A percentile compares a stretch with the other conserved stretches of the same genome.
phyloP scores from a whole-genome alignment of 1,140 invertebrate species.

The Argopecten irradians region DNA sequence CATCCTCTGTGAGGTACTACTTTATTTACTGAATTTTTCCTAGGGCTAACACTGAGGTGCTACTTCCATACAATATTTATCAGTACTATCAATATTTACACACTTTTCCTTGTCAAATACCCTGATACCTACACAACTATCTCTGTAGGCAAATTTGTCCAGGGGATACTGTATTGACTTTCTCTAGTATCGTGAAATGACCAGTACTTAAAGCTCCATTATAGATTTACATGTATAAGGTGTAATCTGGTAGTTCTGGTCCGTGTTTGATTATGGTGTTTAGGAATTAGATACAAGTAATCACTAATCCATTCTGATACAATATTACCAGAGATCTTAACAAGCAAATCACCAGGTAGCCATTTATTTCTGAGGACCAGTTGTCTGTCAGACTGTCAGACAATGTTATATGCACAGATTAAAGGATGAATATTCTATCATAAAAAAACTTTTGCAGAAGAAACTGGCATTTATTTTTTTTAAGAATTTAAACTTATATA shows the following conservation, averaged over 20 bases:
- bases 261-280: background rate
- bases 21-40: background rate
- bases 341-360: background rate
- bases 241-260: background rate
- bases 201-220: background rate
- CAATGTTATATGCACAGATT: too few species aligned
- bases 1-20: background rate
- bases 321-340: background rate
- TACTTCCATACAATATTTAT: background rate
- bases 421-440: background rate
- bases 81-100: background rate
- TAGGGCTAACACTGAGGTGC: background rate
- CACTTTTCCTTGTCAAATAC: constrained; percentile 21
- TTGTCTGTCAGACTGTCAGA: background rate
- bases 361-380: background rate
- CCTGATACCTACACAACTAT: constrained; percentile 1
- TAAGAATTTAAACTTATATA: too few species aligned
- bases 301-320: background rate
- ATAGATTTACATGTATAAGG: background rate
- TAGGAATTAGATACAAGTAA: constrained; percentile 12
- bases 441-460: background rate
- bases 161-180: constrained; percentile 1
- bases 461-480: background rate
- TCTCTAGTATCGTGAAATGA: background rate
- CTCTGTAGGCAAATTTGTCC: constrained; percentile 15